phyloP scores from a whole-genome alignment of 2,888 invertebrate species.

The Pyralis farinalis region DNA sequence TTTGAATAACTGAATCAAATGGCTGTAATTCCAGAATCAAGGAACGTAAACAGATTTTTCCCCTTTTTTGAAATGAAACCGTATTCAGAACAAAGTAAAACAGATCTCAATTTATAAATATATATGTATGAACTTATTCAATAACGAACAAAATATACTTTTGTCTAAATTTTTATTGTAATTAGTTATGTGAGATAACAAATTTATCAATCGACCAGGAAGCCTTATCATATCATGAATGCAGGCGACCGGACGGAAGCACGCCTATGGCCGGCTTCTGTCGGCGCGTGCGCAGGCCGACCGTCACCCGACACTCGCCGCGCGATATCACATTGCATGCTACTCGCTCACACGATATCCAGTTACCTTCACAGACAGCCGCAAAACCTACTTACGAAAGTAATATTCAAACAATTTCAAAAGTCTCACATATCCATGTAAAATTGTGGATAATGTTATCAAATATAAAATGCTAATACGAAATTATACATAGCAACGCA shows the following conservation, averaged over 20 bases:
- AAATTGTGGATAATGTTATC: slow-evolving; percentile 6
- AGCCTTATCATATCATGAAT: slow-evolving; percentile 60
- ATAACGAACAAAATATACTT: no score
- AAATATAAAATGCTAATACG: slow-evolving; percentile 24
- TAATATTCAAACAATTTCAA: slow-evolving; percentile 8
- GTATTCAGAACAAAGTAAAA: no score
- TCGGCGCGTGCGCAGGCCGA: slow-evolving; percentile 59
- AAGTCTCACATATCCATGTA: slow-evolving; percentile 1
- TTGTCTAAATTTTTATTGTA: no score
- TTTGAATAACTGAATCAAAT: no score
- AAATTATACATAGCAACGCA: slow-evolving; percentile 23
- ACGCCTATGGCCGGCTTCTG: slow-evolving; percentile 59
- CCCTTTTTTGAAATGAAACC: no score
- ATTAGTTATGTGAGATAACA: no score
- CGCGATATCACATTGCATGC: slow-evolving; percentile 43
- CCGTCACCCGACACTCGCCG: slow-evolving; percentile 42
- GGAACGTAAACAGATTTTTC: no score
- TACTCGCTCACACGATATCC: slow-evolving; percentile 30
- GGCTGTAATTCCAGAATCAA: no score
- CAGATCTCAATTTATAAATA: no score
- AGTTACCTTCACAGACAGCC: slow-evolving; percentile 31
- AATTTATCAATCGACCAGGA: slow-evolving; percentile 31
- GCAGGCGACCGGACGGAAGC: slow-evolving; percentile 52
- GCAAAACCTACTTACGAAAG: slow-evolving; percentile 13
- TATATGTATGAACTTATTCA: no score